phyloP scores from a whole-genome alignment of 2,113 vertebrate genomes.

The Lethenteron camtschaticum region DNA sequence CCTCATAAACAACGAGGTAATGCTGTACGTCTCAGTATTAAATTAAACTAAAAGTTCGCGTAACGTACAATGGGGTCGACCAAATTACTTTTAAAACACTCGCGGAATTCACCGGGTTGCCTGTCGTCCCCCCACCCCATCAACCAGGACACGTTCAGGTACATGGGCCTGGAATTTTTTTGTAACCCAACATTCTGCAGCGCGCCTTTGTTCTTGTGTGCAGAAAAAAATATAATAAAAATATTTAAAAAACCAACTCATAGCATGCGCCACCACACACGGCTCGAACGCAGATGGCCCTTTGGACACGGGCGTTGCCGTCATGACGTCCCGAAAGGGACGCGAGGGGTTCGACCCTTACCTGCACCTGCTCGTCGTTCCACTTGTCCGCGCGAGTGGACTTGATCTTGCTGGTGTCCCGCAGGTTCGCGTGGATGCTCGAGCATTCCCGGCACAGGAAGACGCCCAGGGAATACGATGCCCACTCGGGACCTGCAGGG shows the following conservation, averaged over 20 bases:
- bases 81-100: too few species aligned
- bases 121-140: too few species aligned
- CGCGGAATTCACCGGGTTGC: too few species aligned
- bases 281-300: neutral
- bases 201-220: neutral
- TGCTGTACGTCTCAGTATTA: too few species aligned
- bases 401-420: slow-evolving; percentile 71
- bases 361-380: slow-evolving; percentile 68
- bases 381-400: slow-evolving; percentile 55
- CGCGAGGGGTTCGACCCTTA: slow-evolving; percentile 12
- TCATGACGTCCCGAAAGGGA: neutral
- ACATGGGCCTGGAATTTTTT: too few species aligned
- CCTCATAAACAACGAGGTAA: too few species aligned
- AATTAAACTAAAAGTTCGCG: too few species aligned
- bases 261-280: neutral
- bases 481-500: slow-evolving; percentile 64
- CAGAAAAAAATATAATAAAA: neutral
- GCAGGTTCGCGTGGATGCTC: slow-evolving; percentile 59
- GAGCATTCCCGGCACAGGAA: slow-evolving; percentile 82
- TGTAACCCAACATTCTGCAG: neutral
- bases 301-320: neutral
- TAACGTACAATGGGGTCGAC: too few species aligned
- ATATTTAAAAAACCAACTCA: neutral
- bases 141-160: too few species aligned
- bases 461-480: slow-evolving; percentile 63